Conservation (phyloP, 2,797 vertebrate genomes). For the Spea hammondii region DNA sequence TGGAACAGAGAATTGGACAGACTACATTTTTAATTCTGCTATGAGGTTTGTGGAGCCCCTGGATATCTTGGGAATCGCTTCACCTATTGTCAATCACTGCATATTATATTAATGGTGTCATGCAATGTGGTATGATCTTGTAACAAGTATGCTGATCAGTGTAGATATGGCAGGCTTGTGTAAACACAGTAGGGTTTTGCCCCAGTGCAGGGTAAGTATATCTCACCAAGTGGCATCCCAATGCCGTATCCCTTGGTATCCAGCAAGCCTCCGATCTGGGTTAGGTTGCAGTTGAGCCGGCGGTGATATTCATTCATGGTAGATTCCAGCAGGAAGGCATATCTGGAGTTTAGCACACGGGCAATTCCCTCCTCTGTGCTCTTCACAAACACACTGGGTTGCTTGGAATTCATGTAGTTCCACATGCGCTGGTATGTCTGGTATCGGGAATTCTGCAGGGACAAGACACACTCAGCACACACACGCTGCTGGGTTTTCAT, state of each 20-base stretch:
- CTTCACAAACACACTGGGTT: conserved; percentile 89
- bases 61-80: too few relatives aligned
- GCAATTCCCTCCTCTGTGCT: conserved; percentile 89
- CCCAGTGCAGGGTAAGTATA: background rate
- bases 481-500: too few relatives aligned
- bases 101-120: too few relatives aligned
- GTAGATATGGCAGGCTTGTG: too few relatives aligned
- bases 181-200: too few relatives aligned
- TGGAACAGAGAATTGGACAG: too few relatives aligned
- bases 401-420: conserved; percentile 93
- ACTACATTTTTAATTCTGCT: too few relatives aligned
- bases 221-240: conserved; percentile 83
- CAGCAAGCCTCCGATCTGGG: conserved; percentile 85
- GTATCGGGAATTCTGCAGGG: conserved; percentile 80
- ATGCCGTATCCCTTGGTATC: conserved; percentile 93
- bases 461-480: background rate
- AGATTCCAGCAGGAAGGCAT: conserved; percentile 87
- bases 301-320: conserved; percentile 93
- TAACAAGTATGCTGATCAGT: too few relatives aligned
- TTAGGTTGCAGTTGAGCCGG: conserved; percentile 87
- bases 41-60: too few relatives aligned
- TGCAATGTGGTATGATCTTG: too few relatives aligned
- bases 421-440: conserved; percentile 93
- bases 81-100: too few relatives aligned
- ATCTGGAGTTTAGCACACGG: conserved; percentile 86